A percentile compares a stretch with the other conserved stretches of the same genome.
These are phyloP conservation scores for Athene noctua DNA, from an alignment of 2,113 vertebrate genomes.

Conservation along the genomic window DNA sequence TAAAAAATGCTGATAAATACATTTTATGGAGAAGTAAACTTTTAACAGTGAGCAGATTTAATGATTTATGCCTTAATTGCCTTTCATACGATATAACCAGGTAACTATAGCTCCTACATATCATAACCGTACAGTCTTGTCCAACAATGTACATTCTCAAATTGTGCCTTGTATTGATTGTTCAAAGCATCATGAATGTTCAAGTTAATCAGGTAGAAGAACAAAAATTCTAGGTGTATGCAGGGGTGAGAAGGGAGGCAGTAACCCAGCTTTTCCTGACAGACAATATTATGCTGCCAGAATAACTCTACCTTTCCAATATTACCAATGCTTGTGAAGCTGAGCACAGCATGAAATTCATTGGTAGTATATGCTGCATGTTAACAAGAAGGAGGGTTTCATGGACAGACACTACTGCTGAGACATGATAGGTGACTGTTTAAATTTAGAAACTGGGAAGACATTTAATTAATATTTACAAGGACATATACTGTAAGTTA, in stretches of 20 bases:
- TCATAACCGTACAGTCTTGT: not conserved
- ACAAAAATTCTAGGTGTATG: not conserved
- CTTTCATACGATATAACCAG: not conserved
- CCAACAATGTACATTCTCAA: not conserved
- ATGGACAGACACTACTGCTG: not conserved
- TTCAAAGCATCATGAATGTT: not conserved
- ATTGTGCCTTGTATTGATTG: not conserved
- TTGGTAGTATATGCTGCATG: not conserved
- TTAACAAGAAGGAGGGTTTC: not conserved
- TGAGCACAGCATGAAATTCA: not conserved
- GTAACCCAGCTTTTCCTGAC: not conserved
- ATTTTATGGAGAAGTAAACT: not conserved
- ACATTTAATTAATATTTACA: slow-evolving; percentile 64
- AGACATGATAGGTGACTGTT: slow-evolving; percentile 1
- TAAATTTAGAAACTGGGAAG: slow-evolving; percentile 36
- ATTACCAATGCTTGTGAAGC: not conserved
- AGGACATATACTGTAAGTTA: slow-evolving; percentile 21
- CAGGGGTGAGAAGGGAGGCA: not conserved
- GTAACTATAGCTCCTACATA: not conserved
- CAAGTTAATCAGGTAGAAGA: not conserved
- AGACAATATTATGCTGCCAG: not conserved
- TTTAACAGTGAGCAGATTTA: not conserved
- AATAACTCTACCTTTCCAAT: not conserved
- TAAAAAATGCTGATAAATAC: not conserved
- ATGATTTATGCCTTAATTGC: not conserved